phyloP scores from a whole-genome alignment of 2,888 invertebrate genomes.

The Epinotia ramella region DNA sequence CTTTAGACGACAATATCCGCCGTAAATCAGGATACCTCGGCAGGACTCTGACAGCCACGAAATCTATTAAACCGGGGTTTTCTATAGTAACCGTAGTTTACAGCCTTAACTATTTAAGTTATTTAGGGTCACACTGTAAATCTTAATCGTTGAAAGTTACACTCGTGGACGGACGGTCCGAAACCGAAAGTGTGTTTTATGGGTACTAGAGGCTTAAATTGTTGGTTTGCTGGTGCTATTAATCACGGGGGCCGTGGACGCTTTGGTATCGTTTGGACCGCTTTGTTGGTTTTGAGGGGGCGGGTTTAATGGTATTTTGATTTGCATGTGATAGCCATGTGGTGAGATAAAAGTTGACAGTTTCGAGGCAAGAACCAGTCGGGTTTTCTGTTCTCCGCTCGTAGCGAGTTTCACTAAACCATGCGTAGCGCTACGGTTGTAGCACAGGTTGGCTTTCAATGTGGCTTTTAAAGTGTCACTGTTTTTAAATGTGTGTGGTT shows the following conservation, averaged over 20 bases:
- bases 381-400: background rate
- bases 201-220: constrained; percentile 45
- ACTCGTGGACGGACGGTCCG: constrained; percentile 73
- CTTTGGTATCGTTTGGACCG: constrained; percentile 25
- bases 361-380: background rate
- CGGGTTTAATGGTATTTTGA: constrained; percentile 37
- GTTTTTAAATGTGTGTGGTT: too few relatives aligned
- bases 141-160: constrained; percentile 79
- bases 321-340: constrained; percentile 27
- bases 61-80: constrained; percentile 44
- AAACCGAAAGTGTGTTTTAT: constrained; percentile 50
- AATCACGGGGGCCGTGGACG: constrained; percentile 23
- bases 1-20: background rate
- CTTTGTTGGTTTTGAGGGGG: constrained; percentile 31
- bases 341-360: background rate
- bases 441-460: background rate
- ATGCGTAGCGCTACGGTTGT: background rate
- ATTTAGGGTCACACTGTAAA: constrained; percentile 79
- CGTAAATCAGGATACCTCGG: constrained; percentile 35
- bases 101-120: constrained; percentile 73
- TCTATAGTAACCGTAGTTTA: constrained; percentile 43
- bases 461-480: background rate
- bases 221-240: constrained; percentile 45
- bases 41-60: constrained; percentile 30
- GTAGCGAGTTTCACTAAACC: background rate